Base-by-base conservation (phyloP, 2,797 vertebrate species). In the Alfaro cultratus region DNA sequence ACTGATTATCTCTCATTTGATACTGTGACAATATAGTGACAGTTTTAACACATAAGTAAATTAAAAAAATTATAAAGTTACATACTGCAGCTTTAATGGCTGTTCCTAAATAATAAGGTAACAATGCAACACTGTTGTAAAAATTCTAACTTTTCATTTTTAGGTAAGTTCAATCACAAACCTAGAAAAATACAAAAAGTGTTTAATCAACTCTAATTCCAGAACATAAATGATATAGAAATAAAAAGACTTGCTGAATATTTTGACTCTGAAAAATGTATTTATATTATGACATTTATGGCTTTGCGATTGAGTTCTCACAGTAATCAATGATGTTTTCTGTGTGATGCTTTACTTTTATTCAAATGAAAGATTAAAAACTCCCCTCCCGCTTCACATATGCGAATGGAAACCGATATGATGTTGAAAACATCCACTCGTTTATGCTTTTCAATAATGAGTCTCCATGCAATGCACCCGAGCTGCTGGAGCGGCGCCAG, bases 401-500 rank as follows among this genome's bases (percentile, higher is more conserved):
- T 74, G 79, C 78, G 87, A 60, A 86, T 60, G 53, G 67, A 86
- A 57, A 80, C 57, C 76, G 12, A 75, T 70, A 79, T 15, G 71
- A 76, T 39, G 81, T 81, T 78, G 77, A 79, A 81, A 79, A 80
- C 68, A 77, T 77, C 36, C 47, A 26, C 82, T 89, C 83, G 78
- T 84, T 75, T 79, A 82, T 57, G 76, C 76, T 29, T 62, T 62
- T 62, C 83, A 62, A 70, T 90, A 90, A 91, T 89, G 87, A 92
- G 86, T 86, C 88, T 89, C 84, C 87, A 73, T 74, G 57, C 57
- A 81, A 73, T 83, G 49, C 75, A 84, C 49, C 87, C 43, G 34
- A 18, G 85, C 83, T 73, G 75, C 87, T 92, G 91, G 88, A 86
- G 53, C 53, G 1, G 29, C 26, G 85, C 93, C 92, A 91, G 88